phyloP scores from a whole-genome alignment of 2,888 invertebrate species.

The Nephrotoma appendiculata region DNA sequence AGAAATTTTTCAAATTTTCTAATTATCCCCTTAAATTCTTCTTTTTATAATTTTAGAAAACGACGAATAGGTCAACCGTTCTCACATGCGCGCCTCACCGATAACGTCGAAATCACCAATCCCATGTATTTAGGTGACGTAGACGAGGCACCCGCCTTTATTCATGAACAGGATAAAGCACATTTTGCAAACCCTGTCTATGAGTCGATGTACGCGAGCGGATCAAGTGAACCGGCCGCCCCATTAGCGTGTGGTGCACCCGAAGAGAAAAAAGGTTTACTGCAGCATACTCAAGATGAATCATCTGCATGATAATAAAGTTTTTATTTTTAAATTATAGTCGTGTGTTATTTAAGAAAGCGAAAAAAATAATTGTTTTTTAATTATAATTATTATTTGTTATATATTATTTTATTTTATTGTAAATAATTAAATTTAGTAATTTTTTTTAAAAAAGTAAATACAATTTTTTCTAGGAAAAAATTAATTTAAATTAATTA shows the following conservation, averaged over 20 bases:
- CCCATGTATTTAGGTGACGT: slow-evolving; percentile 70
- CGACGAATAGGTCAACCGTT: slow-evolving; percentile 44
- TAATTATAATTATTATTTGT: not conserved
- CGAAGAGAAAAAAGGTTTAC: slow-evolving; percentile 39
- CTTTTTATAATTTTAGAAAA: slow-evolving; percentile 26
- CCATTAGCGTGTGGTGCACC: slow-evolving; percentile 26
- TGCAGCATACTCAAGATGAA: slow-evolving; percentile 38
- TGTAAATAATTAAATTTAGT: not conserved
- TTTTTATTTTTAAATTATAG: not conserved
- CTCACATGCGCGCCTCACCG: slow-evolving; percentile 64
- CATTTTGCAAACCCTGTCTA: slow-evolving; percentile 81
- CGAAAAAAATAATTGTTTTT: not conserved
- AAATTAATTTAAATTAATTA: not conserved
- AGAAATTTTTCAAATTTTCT: not conserved
- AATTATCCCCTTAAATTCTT: not conserved
- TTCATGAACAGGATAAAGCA: slow-evolving; percentile 47
- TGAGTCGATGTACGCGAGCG: slow-evolving; percentile 58
- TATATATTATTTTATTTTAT: not conserved
- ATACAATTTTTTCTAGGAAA: not conserved
- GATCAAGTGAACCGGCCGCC: slow-evolving; percentile 21
- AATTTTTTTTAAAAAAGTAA: not conserved
- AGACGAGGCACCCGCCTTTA: slow-evolving; percentile 43
- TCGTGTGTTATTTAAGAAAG: not conserved
- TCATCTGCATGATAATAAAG: slow-evolving; percentile 17
- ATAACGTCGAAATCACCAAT: slow-evolving; percentile 74